phyloP scores from a whole-genome alignment of 2,888 invertebrate genomes.

The Pachycephus smyrnensis region DNA sequence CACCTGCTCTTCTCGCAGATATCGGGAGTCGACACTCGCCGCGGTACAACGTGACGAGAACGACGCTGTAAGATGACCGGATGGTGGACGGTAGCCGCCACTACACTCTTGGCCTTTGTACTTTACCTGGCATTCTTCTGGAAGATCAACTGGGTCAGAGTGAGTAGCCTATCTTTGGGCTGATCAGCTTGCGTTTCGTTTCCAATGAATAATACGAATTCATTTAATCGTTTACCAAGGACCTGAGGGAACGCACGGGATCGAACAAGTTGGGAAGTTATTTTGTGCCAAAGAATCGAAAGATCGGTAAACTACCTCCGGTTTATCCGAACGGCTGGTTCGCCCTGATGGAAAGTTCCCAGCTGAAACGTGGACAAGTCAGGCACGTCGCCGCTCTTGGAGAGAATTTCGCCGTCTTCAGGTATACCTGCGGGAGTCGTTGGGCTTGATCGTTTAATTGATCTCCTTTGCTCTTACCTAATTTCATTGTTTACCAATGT shows the following conservation, averaged over 20 bases:
- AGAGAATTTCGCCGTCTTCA: conserved; percentile 62
- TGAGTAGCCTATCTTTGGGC: conserved; percentile 36
- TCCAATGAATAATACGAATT: background rate
- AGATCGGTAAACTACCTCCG: conserved; percentile 79
- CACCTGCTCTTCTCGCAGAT: background rate
- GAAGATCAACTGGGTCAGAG: conserved; percentile 58
- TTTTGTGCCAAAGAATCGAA: conserved; percentile 57
- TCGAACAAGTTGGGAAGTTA: background rate
- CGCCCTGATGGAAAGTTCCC: conserved; percentile 77
- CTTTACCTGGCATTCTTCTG: conserved; percentile 53
- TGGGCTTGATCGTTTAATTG: conserved; percentile 26
- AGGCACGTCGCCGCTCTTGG: conserved; percentile 77
- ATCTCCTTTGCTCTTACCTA: conserved; percentile 74
- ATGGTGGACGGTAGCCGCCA: conserved; percentile 38
- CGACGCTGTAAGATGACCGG: conserved; percentile 35
- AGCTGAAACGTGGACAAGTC: conserved; percentile 71
- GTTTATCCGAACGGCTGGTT: conserved; percentile 95
- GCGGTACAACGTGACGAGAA: background rate
- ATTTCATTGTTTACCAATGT: conserved; percentile 66
- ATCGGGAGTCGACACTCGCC: background rate
- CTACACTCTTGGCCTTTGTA: conserved; percentile 35
- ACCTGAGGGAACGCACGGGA: conserved; percentile 2
- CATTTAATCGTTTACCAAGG: background rate
- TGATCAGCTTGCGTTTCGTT: background rate
- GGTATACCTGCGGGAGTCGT: conserved; percentile 58